Conservation (phyloP, 2,888 invertebrate species). For the Temnothorax ravouxi region DNA sequence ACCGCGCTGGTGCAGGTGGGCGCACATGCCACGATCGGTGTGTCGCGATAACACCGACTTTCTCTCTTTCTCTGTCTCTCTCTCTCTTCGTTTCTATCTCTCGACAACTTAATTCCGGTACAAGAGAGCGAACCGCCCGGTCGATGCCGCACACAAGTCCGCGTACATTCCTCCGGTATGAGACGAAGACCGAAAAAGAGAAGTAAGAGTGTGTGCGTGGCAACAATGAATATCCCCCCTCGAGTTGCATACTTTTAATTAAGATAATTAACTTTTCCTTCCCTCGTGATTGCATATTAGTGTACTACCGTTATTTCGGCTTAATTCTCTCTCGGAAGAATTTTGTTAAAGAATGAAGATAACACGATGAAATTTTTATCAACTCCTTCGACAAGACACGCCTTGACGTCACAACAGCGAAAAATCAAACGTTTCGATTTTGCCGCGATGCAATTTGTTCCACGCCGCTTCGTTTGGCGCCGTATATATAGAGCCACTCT, state of each 20-base stretch:
- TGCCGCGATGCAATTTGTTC: conserved; percentile 38
- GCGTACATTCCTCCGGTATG: neutral
- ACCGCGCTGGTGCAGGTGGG: conserved; percentile 73
- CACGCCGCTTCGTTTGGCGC: conserved; percentile 30
- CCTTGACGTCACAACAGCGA: neutral
- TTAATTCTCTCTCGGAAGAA: neutral
- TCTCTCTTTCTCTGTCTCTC: neutral
- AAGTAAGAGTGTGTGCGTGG: neutral
- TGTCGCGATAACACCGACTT: conserved; percentile 79
- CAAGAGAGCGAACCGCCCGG: conserved; percentile 46
- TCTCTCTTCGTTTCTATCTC: conserved; percentile 76
- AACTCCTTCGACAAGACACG: neutral
- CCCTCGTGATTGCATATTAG: neutral
- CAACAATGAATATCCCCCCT: neutral
- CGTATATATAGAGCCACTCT: conserved; percentile 16
- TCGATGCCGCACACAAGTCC: conserved; percentile 42
- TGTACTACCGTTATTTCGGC: too few species aligned
- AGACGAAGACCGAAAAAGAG: neutral
- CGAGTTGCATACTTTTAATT: conserved; percentile 9
- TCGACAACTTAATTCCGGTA: conserved; percentile 81
- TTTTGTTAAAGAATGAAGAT: neutral
- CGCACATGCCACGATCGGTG: conserved; percentile 78
- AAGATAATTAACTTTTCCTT: neutral
- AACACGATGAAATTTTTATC: neutral
- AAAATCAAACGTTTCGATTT: conserved; percentile 42